phyloP scores from a whole-genome alignment of 2,888 invertebrate genomes.

The Napeogenes sylphis region DNA sequence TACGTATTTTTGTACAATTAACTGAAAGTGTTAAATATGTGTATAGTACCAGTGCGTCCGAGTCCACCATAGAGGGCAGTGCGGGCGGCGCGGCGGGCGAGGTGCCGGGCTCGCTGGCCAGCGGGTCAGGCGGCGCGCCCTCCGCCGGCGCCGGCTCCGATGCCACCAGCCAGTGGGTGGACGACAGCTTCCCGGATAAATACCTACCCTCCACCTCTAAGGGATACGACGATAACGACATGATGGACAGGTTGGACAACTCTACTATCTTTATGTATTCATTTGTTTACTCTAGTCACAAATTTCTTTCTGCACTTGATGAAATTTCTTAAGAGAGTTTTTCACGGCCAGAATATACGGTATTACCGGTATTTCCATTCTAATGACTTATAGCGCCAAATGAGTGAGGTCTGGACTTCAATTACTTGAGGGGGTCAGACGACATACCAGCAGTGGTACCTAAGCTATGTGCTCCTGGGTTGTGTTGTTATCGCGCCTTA shows the following conservation, averaged over 20 bases:
- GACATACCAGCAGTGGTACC: no score
- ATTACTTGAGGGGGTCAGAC: no score
- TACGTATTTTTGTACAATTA: no score
- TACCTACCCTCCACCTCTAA: slow-evolving; percentile 64
- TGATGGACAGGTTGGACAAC: slow-evolving; percentile 49
- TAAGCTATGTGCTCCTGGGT: no score
- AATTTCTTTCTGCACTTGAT: no score
- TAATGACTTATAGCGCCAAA: no score
- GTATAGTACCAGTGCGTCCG: slow-evolving; percentile 16
- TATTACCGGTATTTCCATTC: no score
- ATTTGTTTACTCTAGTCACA: no score
- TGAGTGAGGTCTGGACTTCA: no score
- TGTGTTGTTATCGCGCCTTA: no score
- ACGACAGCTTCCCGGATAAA: slow-evolving; percentile 70
- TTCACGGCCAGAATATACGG: no score
- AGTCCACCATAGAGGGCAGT: slow-evolving; percentile 22
- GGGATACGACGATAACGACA: slow-evolving; percentile 60
- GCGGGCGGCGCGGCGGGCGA: slow-evolving; percentile 15
- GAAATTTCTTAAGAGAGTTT: no score
- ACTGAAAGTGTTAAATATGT: background rate
- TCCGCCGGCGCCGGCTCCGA: slow-evolving; percentile 50
- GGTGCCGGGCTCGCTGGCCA: slow-evolving; percentile 26
- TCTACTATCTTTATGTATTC: background rate
- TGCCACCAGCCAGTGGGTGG: slow-evolving; percentile 75
- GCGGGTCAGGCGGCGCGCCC: slow-evolving; percentile 50